A percentile compares a stretch with the other conserved stretches of the same genome.
Evolutionary conservation across 2,888 invertebrate genomes (phyloP).

Genomic region (Eupithecia abbreviata): DNA sequence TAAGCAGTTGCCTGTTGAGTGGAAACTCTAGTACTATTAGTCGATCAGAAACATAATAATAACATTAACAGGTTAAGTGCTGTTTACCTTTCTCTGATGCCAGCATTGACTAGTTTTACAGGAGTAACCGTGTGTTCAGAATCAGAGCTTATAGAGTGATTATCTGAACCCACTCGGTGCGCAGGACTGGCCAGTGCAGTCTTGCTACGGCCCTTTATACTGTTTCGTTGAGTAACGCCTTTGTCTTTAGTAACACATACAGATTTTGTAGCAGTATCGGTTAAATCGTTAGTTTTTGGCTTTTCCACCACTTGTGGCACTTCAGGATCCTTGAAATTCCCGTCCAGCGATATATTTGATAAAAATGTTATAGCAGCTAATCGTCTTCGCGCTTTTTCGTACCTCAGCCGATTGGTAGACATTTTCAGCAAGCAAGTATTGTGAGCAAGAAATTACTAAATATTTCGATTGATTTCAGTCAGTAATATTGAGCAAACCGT

Average conservation of each 20-base stretch:
- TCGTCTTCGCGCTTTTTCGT: conserved; percentile 90
- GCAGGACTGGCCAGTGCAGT: conserved; percentile 68
- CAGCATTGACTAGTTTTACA: conserved; percentile 77
- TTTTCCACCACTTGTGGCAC: conserved; percentile 61
- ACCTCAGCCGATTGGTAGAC: conserved; percentile 73
- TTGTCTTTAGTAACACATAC: conserved; percentile 61
- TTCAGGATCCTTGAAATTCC: conserved; percentile 90
- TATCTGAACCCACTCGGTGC: conserved; percentile 68
- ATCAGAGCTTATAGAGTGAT: conserved; percentile 88
- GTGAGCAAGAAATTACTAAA: neutral
- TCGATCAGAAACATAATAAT: neutral
- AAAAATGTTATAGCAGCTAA: conserved; percentile 97
- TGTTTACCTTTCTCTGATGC: conserved; percentile 85
- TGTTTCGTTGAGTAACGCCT: conserved; percentile 55
- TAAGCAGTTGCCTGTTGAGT: neutral
- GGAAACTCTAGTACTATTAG: neutral
- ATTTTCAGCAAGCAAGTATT: conserved; percentile 44
- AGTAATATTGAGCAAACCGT: neutral
- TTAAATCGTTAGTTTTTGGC: conserved; percentile 58
- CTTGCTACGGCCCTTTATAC: conserved; percentile 67
- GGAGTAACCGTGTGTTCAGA: conserved; percentile 89
- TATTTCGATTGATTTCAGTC: neutral
- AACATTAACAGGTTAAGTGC: neutral
- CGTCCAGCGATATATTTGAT: conserved; percentile 97
- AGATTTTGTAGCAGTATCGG: conserved; percentile 53